phyloP scores from a whole-genome alignment of 2,113 vertebrate genomes.

The Tenrec ecaudatus region DNA sequence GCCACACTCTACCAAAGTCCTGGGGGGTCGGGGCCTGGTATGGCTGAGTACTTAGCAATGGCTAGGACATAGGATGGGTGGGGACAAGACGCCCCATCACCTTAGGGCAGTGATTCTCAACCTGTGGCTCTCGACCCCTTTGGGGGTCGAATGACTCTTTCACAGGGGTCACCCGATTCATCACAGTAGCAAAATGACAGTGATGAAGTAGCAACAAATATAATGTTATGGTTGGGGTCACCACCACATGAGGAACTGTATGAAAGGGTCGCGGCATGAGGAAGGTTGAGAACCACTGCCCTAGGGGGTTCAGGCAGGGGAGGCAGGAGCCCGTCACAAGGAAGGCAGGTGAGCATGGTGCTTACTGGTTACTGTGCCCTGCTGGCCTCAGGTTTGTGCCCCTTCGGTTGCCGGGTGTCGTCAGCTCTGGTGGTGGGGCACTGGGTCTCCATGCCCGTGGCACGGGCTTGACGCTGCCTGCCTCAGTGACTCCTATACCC shows the following conservation, averaged over 20 bases:
- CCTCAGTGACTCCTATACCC: neutral
- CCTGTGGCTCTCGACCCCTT: no score
- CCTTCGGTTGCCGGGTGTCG: rapidly evolving
- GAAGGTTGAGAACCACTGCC: no score
- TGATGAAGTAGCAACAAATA: no score
- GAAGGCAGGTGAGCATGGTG: neutral
- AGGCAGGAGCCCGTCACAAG: neutral
- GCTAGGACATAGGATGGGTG: neutral
- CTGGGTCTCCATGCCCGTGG: neutral
- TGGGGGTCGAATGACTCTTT: no score
- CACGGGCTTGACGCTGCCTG: neutral
- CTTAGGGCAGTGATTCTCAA: no score
- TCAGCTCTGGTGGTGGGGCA: neutral
- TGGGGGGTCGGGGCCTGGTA: neutral
- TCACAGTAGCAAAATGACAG: no score
- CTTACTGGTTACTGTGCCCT: neutral
- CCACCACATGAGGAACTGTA: no score
- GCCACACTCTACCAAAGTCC: neutral
- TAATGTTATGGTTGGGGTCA: no score
- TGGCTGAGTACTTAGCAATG: neutral
- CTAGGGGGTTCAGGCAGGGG: neutral
- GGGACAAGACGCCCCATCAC: neutral
- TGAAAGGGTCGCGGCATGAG: no score
- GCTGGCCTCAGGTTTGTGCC: neutral
- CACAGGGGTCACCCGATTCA: no score